A percentile compares a stretch with the other conserved stretches of the same genome.
These are phyloP conservation scores for Standfussiana lucernea DNA, from an alignment of 2,888 invertebrate species.

Conservation along the genomic window DNA sequence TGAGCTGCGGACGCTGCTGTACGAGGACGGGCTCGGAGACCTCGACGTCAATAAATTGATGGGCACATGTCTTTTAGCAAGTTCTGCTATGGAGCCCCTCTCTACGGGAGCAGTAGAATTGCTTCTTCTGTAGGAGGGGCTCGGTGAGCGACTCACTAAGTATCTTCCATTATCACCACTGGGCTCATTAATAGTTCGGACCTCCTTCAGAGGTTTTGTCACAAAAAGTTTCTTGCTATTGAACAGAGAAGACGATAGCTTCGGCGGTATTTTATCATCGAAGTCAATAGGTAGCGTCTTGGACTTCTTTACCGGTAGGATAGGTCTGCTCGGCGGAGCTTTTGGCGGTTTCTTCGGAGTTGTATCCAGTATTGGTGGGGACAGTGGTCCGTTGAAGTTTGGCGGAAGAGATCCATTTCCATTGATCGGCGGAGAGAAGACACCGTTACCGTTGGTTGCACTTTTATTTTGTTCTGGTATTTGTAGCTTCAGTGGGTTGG, in stretches of 20 bases:
- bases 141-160: constrained; percentile 81
- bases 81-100: constrained; percentile 88
- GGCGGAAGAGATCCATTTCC: constrained; percentile 77
- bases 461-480: constrained; percentile 81
- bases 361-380: constrained; percentile 84
- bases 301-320: constrained; percentile 86
- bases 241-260: constrained; percentile 75
- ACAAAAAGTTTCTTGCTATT: constrained; percentile 85
- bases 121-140: constrained; percentile 85
- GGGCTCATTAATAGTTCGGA: constrained; percentile 81
- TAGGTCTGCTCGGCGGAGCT: constrained; percentile 81
- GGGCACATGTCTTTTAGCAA: constrained; percentile 85
- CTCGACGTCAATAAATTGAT: constrained; percentile 84
- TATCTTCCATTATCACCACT: constrained; percentile 78
- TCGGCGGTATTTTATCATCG: constrained; percentile 83
- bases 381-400: constrained; percentile 82
- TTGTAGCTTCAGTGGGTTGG: constrained; percentile 79
- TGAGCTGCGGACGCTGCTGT: constrained; percentile 84
- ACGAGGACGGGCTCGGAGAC: constrained; percentile 91
- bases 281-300: constrained; percentile 87
- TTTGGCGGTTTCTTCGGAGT: constrained; percentile 88
- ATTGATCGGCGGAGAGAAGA: constrained; percentile 71
- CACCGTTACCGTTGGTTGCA: constrained; percentile 72
- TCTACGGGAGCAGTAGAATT: constrained; percentile 84
- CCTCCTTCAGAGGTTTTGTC: constrained; percentile 86